phyloP scores from a whole-genome alignment of 2,113 vertebrate genomes.

The Bubalus kerabau region DNA sequence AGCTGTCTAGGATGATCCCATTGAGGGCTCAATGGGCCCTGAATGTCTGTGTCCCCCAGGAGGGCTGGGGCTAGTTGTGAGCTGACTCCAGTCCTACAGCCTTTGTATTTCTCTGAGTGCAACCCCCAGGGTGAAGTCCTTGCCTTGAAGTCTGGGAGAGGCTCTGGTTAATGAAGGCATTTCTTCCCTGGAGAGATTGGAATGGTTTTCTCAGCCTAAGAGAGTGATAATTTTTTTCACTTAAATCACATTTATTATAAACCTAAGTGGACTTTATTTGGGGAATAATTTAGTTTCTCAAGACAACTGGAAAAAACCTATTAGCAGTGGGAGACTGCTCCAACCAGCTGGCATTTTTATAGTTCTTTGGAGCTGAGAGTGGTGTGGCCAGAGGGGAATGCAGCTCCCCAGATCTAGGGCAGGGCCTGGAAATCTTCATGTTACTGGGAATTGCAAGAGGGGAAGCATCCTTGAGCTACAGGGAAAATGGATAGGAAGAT shows the following conservation, averaged over 20 bases:
- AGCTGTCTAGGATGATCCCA: background rate
- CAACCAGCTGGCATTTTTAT: slow-evolving; percentile 33
- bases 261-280: slow-evolving; percentile 40
- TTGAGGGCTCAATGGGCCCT: background rate
- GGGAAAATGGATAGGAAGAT: background rate
- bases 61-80: background rate
- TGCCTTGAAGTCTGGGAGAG: background rate
- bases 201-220: background rate
- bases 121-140: background rate
- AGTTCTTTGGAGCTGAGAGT: background rate
- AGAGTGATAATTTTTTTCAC: slow-evolving; percentile 52
- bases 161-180: slow-evolving; percentile 7
- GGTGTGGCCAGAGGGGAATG: background rate
- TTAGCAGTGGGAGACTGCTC: slow-evolving; percentile 15
- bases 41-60: background rate
- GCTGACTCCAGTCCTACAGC: background rate
- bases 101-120: background rate
- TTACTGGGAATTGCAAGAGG: background rate
- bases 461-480: background rate
- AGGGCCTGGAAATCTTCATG: background rate
- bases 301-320: slow-evolving; percentile 1
- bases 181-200: slow-evolving; percentile 20
- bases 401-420: background rate
- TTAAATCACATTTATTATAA: slow-evolving; percentile 54
- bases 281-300: slow-evolving; percentile 43